Evolutionary conservation across 2,888 invertebrate species (phyloP), one percentile per base, ranked within the genome.

Genomic region (Fissipunctia ypsillon): DNA sequence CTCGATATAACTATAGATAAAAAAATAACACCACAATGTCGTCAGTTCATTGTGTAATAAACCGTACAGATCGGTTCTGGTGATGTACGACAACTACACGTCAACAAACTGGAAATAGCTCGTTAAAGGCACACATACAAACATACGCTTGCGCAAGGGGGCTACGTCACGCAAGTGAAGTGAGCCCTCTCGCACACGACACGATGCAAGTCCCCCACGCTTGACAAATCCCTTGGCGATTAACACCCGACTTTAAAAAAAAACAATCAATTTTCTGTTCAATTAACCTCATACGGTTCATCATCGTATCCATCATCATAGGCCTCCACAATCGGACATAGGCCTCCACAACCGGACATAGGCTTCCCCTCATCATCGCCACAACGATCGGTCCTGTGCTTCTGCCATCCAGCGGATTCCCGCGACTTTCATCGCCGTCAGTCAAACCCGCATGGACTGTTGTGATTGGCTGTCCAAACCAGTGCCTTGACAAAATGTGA

Each of bases 101-200:
- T 83, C 84, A 83, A 80, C 84, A 69, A 69, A 80, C 80, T 79
- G 56, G 61, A 73, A 83, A 80, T 80, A 83, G 66, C 65, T 83
- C 57, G 84, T 83, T n/a, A 72, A 79, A 79, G 31, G 38, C 64
- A 61, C 56, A 50, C 65, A 68, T 45, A 72, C 52, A 66, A 48
- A 74, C 52, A 73, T 22, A 7, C 45, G 64, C 25, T 69, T 69
- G 69, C 77, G 59, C 41, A 69, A 50, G 43, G 52, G 50, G 22
- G 45, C 41, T 31, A 60, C 48, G 60, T 61, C 64, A 69, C 28
- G 48, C 19, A n/a, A n/a, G 38, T 38, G 14, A 52, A 74, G 43
- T 59, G 41, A 52, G 31, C 12, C 10, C 48, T 41, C 52, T 35
- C 45, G 10, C 16, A n/a, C 31, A 35, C 5, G 4, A 54, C n/a